Conservation (phyloP, 1,140 invertebrate species). For the Drosophila triauraria region DNA sequence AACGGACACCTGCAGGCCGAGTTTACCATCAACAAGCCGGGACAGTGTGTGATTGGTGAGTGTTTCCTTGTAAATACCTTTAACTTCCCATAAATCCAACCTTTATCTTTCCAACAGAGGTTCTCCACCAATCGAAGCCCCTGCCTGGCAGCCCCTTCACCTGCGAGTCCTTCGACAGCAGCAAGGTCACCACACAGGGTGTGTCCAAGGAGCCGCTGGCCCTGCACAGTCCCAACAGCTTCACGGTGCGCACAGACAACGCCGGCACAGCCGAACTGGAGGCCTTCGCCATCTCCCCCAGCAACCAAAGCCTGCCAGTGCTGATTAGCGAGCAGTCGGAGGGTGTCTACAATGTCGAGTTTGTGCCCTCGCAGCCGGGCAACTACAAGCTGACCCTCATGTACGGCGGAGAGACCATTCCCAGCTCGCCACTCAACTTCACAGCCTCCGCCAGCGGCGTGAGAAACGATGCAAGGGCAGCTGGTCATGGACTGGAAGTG, state of each 20-base stretch:
- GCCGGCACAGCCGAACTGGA: conserved; percentile 96
- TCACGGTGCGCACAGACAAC: conserved; percentile 95
- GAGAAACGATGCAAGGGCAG: conserved; percentile 86
- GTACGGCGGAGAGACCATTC: conserved; percentile 91
- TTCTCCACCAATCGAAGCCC: conserved; percentile 95
- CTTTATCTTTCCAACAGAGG: conserved; percentile 86
- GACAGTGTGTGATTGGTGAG: conserved; percentile 88
- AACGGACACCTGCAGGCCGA: conserved; percentile 96
- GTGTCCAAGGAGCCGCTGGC: conserved; percentile 92
- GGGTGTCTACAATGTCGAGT: conserved; percentile 91
- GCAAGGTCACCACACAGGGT: conserved; percentile 90
- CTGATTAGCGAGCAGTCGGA: conserved; percentile 91
- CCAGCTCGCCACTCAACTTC: conserved; percentile 88
- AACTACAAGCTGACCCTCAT: conserved; percentile 95
- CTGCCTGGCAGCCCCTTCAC: conserved; percentile 98
- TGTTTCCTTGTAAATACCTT: neutral
- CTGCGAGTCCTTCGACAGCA: conserved; percentile 97
- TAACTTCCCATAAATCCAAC: neutral
- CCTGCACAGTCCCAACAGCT: conserved; percentile 93
- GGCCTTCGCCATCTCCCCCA: conserved; percentile 94
- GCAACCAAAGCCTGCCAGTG: conserved; percentile 94
- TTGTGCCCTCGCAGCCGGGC: conserved; percentile 94
- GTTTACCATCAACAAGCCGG: conserved; percentile 93
- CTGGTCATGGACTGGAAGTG: conserved; percentile 88
- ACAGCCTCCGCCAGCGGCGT: conserved; percentile 84